These are phyloP conservation scores for Channa maculata DNA, from an alignment of 2,113 vertebrate genomes.

Conservation along the genomic window DNA sequence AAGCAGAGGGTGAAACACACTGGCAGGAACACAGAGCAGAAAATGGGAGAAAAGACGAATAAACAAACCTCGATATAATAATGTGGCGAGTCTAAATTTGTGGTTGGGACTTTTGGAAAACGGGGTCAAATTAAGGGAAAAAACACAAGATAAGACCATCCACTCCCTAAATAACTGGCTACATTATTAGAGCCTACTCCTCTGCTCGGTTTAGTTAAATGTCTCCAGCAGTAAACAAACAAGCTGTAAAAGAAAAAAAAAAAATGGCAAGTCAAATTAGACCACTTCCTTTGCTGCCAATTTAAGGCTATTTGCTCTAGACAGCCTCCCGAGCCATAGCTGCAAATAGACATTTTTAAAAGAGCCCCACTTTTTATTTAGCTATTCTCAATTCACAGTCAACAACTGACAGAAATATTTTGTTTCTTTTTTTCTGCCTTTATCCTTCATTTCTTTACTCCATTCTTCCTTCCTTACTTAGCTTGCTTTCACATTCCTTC, in stretches of 20 bases:
- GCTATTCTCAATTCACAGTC: neutral
- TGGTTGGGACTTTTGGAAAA: slow-evolving; percentile 52
- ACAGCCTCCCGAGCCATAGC: slow-evolving; percentile 7
- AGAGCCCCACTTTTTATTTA: slow-evolving; percentile 3
- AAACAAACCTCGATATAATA: slow-evolving; percentile 43
- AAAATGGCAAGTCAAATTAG: slow-evolving; percentile 50
- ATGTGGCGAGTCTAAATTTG: slow-evolving; percentile 35
- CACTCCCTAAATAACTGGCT: slow-evolving; percentile 38
- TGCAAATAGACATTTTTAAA: slow-evolving; percentile 9
- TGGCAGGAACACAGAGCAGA: slow-evolving; percentile 32
- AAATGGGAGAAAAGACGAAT: slow-evolving; percentile 11
- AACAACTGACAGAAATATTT: slow-evolving; percentile 8
- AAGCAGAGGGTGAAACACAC: slow-evolving; percentile 58
- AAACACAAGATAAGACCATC: slow-evolving; percentile 36
- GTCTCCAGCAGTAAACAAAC: slow-evolving; percentile 61
- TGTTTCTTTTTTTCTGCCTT: slow-evolving; percentile 4
- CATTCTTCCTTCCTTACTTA: slow-evolving; percentile 27
- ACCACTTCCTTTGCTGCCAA: slow-evolving; percentile 47
- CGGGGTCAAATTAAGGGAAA: slow-evolving; percentile 46
- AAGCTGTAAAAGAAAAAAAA: slow-evolving; percentile 52
- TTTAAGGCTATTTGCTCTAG: slow-evolving; percentile 46
- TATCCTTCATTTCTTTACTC: slow-evolving; percentile 2
- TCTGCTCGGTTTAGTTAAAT: slow-evolving; percentile 38
- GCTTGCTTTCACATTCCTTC: slow-evolving; percentile 51
- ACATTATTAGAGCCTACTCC: slow-evolving; percentile 10